Evolutionary conservation across 2,797 vertebrate genomes (phyloP), one percentile per base, ranked within the genome.

Genomic region (Pseudopleuronectes americanus): DNA sequence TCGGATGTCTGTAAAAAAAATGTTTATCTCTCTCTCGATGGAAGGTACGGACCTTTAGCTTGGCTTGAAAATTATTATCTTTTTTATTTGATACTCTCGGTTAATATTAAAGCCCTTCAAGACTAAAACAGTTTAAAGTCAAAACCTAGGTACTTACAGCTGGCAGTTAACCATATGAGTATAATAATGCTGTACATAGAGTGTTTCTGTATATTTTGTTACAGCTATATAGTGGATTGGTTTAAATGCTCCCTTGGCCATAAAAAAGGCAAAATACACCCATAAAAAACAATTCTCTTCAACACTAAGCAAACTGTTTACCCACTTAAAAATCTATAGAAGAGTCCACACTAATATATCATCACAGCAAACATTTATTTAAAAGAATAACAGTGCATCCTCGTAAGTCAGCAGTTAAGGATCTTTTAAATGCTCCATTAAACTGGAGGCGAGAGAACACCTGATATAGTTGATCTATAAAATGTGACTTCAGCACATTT

Each of bases 401-500:
- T 73, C 49, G 10, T 41, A 55, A 54, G 23, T 74, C 57, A 60
- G 65, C 71, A 53, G 52, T 17, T 66, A 19, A 45, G 17, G 4
- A 4, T 59, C 16, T 24, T 53, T 38, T 65, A 58, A 68, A 43
- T 24, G 73, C 48, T n/a, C n/a, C 45, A 41, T 67, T 76, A 76
- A 59, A 58, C 17, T 16, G n/a, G 38, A 74, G 54, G 28, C 31
- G 19, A 8, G 19, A 41, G 14, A 49, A 55, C 54, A 64, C 21
- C 12, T 45, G 14, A 45, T 49, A 22, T 53, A 28, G 36, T n/a
- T 14, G 17, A 24, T 23, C 14, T 41, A 4, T 57, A 54, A 58
- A 57, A 26, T 47, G 28, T 62, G 57, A 43, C 64, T 41, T 71
- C 63, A 73, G 71, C 71, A 63, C 23, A 49, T 69, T 64, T 61